A percentile compares a stretch with the other conserved stretches of the same genome.
These are phyloP conservation scores for Chrysocyon brachyurus DNA, from an alignment of 2,797 vertebrate species.

Conservation along the genomic window DNA sequence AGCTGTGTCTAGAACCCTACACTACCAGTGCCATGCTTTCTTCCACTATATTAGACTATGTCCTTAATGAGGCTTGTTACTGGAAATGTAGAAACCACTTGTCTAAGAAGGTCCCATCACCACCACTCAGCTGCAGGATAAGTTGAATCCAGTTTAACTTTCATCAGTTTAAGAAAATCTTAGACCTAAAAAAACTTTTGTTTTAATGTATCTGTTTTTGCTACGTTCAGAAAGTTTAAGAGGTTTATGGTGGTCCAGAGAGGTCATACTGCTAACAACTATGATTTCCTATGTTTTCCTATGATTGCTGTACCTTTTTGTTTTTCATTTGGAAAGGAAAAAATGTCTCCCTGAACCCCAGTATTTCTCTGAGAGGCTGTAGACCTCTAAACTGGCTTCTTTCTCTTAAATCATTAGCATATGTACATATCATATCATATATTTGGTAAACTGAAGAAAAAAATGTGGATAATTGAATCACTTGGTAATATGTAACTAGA, in stretches of 20 bases:
- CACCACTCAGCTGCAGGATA: background rate
- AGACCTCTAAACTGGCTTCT: background rate
- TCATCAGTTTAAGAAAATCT: background rate
- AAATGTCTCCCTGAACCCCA: background rate
- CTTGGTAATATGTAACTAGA: background rate
- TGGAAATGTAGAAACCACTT: background rate
- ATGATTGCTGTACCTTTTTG: background rate
- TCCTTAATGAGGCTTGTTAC: background rate
- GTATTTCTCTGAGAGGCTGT: background rate
- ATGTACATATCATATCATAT: background rate
- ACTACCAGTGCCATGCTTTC: background rate
- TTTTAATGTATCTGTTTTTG: slow-evolving; percentile 65
- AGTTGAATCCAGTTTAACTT: background rate
- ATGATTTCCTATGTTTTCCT: background rate
- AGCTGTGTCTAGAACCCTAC: background rate
- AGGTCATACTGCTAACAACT: background rate
- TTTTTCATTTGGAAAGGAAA: background rate
- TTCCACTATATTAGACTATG: background rate
- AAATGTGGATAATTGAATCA: background rate
- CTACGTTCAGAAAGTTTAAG: slow-evolving; percentile 67
- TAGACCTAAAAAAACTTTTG: background rate
- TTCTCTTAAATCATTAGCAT: background rate
- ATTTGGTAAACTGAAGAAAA: background rate
- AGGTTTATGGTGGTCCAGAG: background rate
- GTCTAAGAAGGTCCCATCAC: background rate